Conservation (phyloP, 2,888 invertebrate species). For the Parascotia fuliginaria region DNA sequence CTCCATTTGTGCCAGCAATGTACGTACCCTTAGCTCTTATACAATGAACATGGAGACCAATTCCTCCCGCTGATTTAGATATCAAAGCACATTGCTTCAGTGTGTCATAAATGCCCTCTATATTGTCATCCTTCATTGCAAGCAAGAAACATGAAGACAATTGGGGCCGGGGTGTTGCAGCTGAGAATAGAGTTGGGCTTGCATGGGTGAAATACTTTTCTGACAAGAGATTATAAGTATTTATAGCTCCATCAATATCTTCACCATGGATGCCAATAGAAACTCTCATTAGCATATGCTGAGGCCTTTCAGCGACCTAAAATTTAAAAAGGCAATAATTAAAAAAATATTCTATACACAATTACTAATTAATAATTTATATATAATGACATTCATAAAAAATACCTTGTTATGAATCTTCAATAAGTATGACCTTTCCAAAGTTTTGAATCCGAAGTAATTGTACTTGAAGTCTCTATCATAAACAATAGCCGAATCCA, state of each 20-base stretch:
- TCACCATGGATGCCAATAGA: constrained; percentile 98
- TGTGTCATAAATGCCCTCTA: constrained; percentile 97
- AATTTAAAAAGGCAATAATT: constrained; percentile 14
- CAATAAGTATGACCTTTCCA: constrained; percentile 97
- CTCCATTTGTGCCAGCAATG: constrained; percentile 97
- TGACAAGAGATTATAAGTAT: constrained; percentile 98
- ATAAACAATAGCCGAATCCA: constrained; percentile 98
- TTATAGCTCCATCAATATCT: constrained; percentile 96
- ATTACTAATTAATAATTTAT: no score
- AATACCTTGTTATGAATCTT: constrained; percentile 93
- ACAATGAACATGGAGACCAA: constrained; percentile 98
- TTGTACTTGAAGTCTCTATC: constrained; percentile 98
- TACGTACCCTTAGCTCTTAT: constrained; percentile 96
- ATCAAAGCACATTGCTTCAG: constrained; percentile 97
- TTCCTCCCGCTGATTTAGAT: constrained; percentile 98
- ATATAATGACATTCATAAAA: not conserved
- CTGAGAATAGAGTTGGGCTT: constrained; percentile 98
- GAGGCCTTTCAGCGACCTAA: constrained; percentile 96
- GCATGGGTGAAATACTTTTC: constrained; percentile 99
- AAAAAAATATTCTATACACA: not conserved
- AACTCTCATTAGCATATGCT: constrained; percentile 99
- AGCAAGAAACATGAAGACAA: constrained; percentile 98
- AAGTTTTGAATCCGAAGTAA: constrained; percentile 99
- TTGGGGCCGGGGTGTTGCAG: constrained; percentile 96
- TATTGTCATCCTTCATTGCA: constrained; percentile 97